Evolutionary conservation across 2,113 vertebrate genomes (phyloP).

Genomic region (Himantopus leucocephalus): DNA sequence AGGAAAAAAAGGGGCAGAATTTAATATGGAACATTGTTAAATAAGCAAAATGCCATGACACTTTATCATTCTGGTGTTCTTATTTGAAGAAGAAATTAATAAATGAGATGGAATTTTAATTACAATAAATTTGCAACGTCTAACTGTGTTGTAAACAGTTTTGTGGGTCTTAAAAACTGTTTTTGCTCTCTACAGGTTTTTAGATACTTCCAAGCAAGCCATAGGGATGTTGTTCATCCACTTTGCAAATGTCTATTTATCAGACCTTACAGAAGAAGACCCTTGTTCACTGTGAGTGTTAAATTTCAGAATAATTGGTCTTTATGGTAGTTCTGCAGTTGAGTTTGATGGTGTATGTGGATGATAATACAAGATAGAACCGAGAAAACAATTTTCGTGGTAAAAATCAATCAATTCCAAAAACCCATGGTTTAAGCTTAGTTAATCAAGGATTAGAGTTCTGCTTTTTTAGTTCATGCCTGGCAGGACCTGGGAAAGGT

Average conservation of each 20-base stretch:
- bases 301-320: background rate
- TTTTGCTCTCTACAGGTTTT: slow-evolving; percentile 82
- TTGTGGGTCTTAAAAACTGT: background rate
- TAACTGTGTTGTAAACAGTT: background rate
- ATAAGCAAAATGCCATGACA: background rate
- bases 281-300: slow-evolving; percentile 95
- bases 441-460: background rate
- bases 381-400: background rate
- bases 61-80: background rate
- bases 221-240: slow-evolving; percentile 99
- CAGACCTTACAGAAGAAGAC: slow-evolving; percentile 94
- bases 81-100: background rate
- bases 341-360: background rate
- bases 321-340: background rate
- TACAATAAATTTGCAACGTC: background rate
- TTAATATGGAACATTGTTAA: background rate
- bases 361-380: background rate
- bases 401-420: background rate
- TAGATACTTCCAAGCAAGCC: slow-evolving; percentile 98
- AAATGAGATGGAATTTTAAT: background rate
- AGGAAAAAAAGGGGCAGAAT: background rate
- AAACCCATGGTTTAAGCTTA: background rate
- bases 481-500: background rate
- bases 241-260: slow-evolving; percentile 97
- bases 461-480: background rate